Evolutionary conservation across 30 jellyfish, hydroid and myxozoan species (phyloP), one percentile per base, ranked within the genome.

Genomic region (Phacellophora camtschatica): DNA sequence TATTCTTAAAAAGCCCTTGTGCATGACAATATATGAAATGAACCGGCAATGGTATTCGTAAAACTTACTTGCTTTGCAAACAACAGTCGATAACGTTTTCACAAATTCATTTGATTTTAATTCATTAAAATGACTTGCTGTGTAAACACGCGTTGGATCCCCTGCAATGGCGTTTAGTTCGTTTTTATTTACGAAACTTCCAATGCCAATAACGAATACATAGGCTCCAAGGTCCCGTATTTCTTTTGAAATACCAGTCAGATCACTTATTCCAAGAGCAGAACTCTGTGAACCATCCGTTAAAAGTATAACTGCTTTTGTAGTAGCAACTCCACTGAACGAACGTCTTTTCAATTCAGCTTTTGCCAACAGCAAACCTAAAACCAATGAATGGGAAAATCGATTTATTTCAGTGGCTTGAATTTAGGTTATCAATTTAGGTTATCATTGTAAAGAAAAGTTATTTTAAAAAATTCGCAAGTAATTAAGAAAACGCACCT

Each of bases 211-310:
- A 1, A 53, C 91, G 43, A 65, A 62, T 29, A 65, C 24, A 35
- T 37, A 66, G 34, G 61, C 91, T 36, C 91, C 91, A 57, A 66
- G 71, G 30, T 43, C 66, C 18, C 91, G 73, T 12, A 80, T 80
- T 63, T 80, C 91, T 16, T 65, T 56, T n/a, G 81, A 75, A 39
- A 80, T 22, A 2, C 37, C 27, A 2, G 67, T 45, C 19, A 51
- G 83, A 39, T 66, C 36, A 1, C 31, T 61, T 5, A 31, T 55
- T 6, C 18, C 69, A 13, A 20, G 55, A 11, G 58, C 84, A n/a
- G 83, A 76, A 36, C 81, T 85, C 31, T 85, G 96, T 7, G 84
- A 50, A 0, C 96, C 96, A 33, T 85, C 96, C 1, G 96, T 73
- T 32, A 85, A 19, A 66, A 85, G 50, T 55, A 85, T 45, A 30